phyloP scores from a whole-genome alignment of 2,113 vertebrate species.

The Antigone vipio region DNA sequence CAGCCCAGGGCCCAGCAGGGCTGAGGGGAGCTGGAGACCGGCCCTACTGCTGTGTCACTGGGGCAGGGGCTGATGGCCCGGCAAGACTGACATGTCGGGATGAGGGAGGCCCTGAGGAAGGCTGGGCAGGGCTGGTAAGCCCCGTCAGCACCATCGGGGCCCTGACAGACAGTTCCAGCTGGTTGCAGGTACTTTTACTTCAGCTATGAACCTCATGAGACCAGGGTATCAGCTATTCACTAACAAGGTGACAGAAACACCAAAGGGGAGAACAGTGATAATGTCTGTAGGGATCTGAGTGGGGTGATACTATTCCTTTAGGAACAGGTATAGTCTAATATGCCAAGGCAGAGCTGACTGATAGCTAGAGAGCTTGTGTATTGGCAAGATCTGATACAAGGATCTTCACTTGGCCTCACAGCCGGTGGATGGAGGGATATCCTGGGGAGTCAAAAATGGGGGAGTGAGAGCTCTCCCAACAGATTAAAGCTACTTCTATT shows the following conservation, averaged over 20 bases:
- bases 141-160: accelerated
- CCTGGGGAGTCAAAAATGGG: not conserved
- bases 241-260: not conserved
- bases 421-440: not conserved
- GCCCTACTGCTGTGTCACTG: accelerated
- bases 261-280: not conserved
- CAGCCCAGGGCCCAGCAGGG: accelerated
- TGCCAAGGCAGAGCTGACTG: not conserved
- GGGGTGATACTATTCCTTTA: not conserved
- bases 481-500: not conserved
- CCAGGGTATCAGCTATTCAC: not conserved
- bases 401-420: not conserved
- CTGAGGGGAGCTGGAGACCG: accelerated
- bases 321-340: not conserved
- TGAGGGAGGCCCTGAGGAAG: not conserved
- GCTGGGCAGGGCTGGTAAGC: not conserved
- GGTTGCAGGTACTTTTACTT: not conserved
- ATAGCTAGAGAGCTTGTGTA: not conserved
- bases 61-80: accelerated
- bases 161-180: not conserved
- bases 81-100: not conserved
- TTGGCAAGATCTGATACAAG: not conserved
- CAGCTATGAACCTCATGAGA: not conserved
- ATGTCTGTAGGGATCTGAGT: not conserved
- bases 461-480: not conserved